Evolutionary conservation across 2,113 vertebrate species (phyloP), one percentile per base, ranked within the genome.

Genomic region (Pseudopipra pipra): DNA sequence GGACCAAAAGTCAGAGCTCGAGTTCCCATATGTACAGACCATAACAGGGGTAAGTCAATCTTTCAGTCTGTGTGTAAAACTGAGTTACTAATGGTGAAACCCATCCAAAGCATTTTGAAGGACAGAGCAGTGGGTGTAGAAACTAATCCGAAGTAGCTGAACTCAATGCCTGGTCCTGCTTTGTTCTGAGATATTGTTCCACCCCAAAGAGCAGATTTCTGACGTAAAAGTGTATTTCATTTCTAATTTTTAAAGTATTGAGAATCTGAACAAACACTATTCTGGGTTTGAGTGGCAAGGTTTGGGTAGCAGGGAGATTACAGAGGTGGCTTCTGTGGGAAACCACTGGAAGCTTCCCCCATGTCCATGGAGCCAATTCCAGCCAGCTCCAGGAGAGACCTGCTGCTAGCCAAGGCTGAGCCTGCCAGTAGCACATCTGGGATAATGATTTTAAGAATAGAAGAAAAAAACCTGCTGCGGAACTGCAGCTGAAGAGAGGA

Each of bases 11-110:
- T 28, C 81, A 80, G 30, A 80, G 17, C 24, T n/a, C 5, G 3
- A 13, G 19, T 19, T 67, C 22, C 52, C 16, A 1, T 12, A 1
- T 0, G 3, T 5, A 5, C 6, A 66, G 19, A 15, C 15, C 5
- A 7, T 9, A 18, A 46, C 2, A 65, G 19, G 35, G 11, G 43
- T 1, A 74, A 18, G 31, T 12, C 9, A 72, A 3, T 13, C 23
- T 39, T 66, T 78, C 46, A 11, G 0, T 37, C 25, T 27, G 27
- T 37, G 27, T 75, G 19, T 24, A 51, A 52, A 35, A 31, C 11
- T 31, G 70, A 67, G 43, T 33, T 41, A 17, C 15, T 14, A 20
- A 9, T 31, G 24, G 4, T 74, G 51, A 70, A 85, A 12, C 8
- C 22, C 49, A 63, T 2, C 21, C 54, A 65, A 14, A 51, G 7